Evolutionary conservation across 37 sponge, comb jelly and placozoan genomes (phyloP), one percentile per base, ranked within the genome.

Genomic region (Petrosia ficiformis): DNA sequence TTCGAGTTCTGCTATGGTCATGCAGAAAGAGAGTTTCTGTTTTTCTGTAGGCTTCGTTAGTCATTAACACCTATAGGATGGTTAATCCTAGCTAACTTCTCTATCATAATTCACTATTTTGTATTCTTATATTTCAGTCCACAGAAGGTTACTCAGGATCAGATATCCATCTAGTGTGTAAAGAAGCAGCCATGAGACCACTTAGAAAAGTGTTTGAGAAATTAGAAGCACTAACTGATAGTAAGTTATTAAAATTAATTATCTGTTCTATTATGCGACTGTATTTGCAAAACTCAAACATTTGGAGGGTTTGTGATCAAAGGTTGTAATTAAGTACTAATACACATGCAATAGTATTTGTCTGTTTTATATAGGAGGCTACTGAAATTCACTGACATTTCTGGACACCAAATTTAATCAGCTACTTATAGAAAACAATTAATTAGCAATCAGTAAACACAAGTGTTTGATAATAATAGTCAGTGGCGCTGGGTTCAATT

Each of bases 111-210:
- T 16, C 28, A n/a, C 21, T 65, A 65, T 16, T 29, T 14, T 16
- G 28, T 65, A n/a, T 31, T 25, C 14, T 25, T n/a, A n/a, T n/a
- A n/a, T n/a, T n/a, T n/a, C 65, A 94, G 90, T 36, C 82, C 14
- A 99, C 96, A 11, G 96, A 90, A 25, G 96, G 96, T n/a, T 99
- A 99, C 80, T 95, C 99, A 59, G 99, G 99, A 0, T 99, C 99
- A 2, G 99, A 99, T 71, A 88, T 99, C 6, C 80, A 82, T 61
- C 71, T 95, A 66, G 88, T 95, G 26, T 95, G 99, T 71, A 99
- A 99, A 67, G 99, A 99, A 69, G 96, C 99, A n/a, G 94, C 91
- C 64, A 99, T 99, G 99, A 72, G 87, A 24, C 67, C 92, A 39
- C 81, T 99, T n/a, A 75, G 99, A 57, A 84, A 88, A 63, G 90